phyloP scores from a whole-genome alignment of 2,797 vertebrate genomes.

The Coregonus ussuriensis region DNA sequence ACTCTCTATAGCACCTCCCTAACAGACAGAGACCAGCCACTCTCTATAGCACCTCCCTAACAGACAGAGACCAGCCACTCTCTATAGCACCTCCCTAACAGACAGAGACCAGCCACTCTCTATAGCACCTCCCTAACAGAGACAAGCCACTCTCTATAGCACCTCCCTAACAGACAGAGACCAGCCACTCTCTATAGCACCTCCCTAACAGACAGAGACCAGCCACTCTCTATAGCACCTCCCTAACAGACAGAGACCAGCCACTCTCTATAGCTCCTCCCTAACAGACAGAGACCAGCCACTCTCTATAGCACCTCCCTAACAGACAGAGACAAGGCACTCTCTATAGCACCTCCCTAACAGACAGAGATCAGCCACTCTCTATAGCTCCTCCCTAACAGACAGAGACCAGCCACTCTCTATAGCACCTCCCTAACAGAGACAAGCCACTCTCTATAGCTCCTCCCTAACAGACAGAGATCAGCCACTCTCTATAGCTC shows the following conservation, averaged over 20 bases:
- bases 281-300: background rate
- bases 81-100: background rate
- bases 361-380: slow-evolving; percentile 25
- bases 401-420: background rate
- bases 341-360: slow-evolving; percentile 57
- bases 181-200: background rate
- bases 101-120: background rate
- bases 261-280: background rate
- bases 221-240: background rate
- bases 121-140: background rate
- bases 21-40: background rate
- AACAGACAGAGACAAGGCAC: too few relatives aligned
- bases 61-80: slow-evolving; percentile 26
- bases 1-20: background rate
- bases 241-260: slow-evolving; percentile 63
- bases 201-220: background rate
- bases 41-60: slow-evolving; percentile 57
- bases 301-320: background rate
- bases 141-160: background rate
- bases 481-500: too few relatives aligned
- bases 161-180: background rate
- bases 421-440: background rate
- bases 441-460: too few relatives aligned
- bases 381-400: background rate
- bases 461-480: too few relatives aligned